Conservation (phyloP, 2,113 vertebrate genomes). For the Rhizomys pruinosus region DNA sequence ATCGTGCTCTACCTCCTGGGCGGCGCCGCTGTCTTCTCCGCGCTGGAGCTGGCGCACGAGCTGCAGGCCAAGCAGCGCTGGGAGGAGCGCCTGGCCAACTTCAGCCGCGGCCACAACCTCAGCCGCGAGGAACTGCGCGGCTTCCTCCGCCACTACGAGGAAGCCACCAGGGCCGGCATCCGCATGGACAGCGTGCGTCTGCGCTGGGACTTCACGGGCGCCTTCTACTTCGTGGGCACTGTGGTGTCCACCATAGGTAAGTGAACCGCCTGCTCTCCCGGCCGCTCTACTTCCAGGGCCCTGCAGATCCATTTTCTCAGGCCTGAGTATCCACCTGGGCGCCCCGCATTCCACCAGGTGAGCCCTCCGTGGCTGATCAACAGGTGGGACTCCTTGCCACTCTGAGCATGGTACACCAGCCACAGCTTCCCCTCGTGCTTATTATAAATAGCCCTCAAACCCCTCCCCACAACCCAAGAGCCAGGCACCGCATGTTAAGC, state of each 20-base stretch:
- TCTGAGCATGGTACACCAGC: rapidly evolving
- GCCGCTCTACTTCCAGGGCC: neutral
- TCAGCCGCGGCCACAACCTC: slow-evolving; percentile 93
- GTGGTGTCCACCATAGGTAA: slow-evolving; percentile 98
- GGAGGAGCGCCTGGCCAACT: slow-evolving; percentile 92
- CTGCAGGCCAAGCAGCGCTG: slow-evolving; percentile 92
- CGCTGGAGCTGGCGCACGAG: slow-evolving; percentile 94
- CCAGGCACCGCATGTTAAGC: neutral
- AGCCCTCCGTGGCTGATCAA: neutral
- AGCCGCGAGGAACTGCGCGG: slow-evolving; percentile 90
- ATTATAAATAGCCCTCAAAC: neutral
- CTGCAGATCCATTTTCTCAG: neutral
- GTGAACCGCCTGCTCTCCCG: slow-evolving; percentile 31
- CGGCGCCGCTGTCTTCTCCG: slow-evolving; percentile 96
- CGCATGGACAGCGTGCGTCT: slow-evolving; percentile 91
- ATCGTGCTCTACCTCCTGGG: slow-evolving; percentile 93
- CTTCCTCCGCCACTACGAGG: slow-evolving; percentile 94
- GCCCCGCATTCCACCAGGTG: neutral
- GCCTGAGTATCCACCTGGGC: too few relatives aligned
- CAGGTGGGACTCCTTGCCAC: neutral
- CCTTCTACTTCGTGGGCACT: slow-evolving; percentile 97
- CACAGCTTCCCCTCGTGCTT: neutral
- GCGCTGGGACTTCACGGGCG: slow-evolving; percentile 96
- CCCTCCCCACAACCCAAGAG: neutral
- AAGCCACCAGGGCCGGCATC: slow-evolving; percentile 93